Base-by-base conservation (phyloP, 2,113 vertebrate species). In the Anthoscopus minutus region DNA sequence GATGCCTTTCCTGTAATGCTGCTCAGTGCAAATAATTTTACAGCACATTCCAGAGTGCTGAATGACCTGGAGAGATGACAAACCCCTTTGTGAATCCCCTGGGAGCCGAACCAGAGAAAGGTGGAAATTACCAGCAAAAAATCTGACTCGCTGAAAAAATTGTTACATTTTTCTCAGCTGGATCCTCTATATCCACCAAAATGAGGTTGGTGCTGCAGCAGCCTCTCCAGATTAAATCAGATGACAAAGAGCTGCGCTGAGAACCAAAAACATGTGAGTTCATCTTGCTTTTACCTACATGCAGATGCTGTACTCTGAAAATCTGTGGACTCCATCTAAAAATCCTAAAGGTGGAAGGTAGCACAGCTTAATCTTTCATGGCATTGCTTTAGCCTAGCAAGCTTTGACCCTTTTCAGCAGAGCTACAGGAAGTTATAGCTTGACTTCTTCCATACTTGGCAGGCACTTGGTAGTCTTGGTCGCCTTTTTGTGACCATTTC, bases 1-100 rank as follows among this genome's bases (percentile, higher is more conserved):
- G 80, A 97, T 96, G 84, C 84, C 35, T 85, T 64, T 85, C 94
- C 95, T 94, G 81, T 94, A 84, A 86, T 74, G 76, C 45, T 96
- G 92, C 70, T 78, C 74, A 87, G 84, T 50, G 72, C 92, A 91
- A 62, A 70, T 77, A 92, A 81, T 96, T 85, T 60, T 56, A 62
- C 64, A 51, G 83, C 77, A 62, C 89, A 88, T 93, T 93, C 67
- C 53, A 42, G 79, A 79, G 66, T 44, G 57, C 56, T 95, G 78
- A 83, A 81, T 56, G 56, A 64, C 51, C 51, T 1, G 0, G 60
- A 66, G 82, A 74, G 67, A 88, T 57, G 60, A 74, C 82, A 92
- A 37, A 85, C 25, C 18, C 50, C 45, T 82, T 38, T 77, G 90
- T 70, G 56, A 87, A 78, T 89, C 92, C 44, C 33, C 61, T 67